These are phyloP conservation scores for Atopsyche davidsoni DNA, from an alignment of 1,140 invertebrate species.

Conservation along the genomic window DNA sequence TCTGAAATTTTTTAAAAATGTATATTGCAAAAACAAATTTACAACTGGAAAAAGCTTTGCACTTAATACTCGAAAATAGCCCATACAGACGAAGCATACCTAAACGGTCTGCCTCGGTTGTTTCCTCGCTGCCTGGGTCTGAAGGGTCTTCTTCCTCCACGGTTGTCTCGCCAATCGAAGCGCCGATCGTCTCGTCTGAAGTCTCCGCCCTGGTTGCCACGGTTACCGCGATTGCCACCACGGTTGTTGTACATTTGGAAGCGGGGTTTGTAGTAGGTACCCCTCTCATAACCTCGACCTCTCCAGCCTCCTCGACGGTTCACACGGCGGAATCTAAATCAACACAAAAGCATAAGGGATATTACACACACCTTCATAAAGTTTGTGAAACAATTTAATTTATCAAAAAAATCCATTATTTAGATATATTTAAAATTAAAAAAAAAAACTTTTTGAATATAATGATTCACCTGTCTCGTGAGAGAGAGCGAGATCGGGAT, in stretches of 20 bases:
- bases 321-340: constrained; percentile 35
- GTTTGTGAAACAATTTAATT: no score
- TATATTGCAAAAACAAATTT: constrained; percentile 11
- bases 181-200: constrained; percentile 52
- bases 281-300: constrained; percentile 58
- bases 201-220: constrained; percentile 49
- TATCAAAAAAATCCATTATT: no score
- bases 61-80: no score
- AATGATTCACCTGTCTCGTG: constrained; percentile 48
- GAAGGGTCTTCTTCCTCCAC: constrained; percentile 41
- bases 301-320: constrained; percentile 49
- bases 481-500: constrained; percentile 56
- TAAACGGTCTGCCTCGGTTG: constrained; percentile 43
- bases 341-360: background rate
- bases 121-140: constrained; percentile 38
- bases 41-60: background rate
- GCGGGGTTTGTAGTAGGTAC: constrained; percentile 68
- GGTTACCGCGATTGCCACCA: constrained; percentile 41
- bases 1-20: no score
- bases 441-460: constrained; percentile 3
- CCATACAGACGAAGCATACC: constrained; percentile 35
- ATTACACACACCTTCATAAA: background rate
- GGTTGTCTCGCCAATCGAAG: constrained; percentile 40
- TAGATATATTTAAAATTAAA: no score
- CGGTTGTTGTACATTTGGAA: constrained; percentile 58